Evolutionary conservation across 2,797 vertebrate species (phyloP).

Genomic region (Pipistrellus kuhlii): DNA sequence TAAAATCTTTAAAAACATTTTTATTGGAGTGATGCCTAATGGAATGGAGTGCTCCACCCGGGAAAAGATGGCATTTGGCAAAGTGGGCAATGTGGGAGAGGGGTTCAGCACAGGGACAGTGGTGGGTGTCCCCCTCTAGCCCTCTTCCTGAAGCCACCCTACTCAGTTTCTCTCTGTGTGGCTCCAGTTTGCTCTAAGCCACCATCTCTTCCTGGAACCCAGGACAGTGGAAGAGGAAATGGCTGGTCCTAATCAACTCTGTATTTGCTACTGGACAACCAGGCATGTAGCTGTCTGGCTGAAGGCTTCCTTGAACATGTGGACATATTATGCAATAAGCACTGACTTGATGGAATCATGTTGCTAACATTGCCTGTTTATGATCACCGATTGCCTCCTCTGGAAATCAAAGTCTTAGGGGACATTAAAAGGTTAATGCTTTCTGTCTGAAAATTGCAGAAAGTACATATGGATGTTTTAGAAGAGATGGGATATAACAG

Average conservation of each 20-base stretch:
- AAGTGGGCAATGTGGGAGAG: no score
- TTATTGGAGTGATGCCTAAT: no score
- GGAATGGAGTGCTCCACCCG: no score
- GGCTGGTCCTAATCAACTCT: conserved; percentile 91
- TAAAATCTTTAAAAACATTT: no score
- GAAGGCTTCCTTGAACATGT: conserved; percentile 97
- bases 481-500: conserved; percentile 95
- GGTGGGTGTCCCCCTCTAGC: no score
- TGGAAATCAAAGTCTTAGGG: conserved; percentile 97
- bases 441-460: conserved; percentile 96
- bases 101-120: no score
- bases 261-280: conserved; percentile 95
- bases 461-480: conserved; percentile 93
- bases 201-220: no score
- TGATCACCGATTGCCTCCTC: conserved; percentile 96
- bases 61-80: no score
- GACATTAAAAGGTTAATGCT: conserved; percentile 98
- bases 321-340: conserved; percentile 95
- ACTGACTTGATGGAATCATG: conserved; percentile 95
- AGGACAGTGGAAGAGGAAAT: conserved; percentile 86
- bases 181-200: no score
- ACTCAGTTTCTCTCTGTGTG: no score
- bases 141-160: no score
- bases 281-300: conserved; percentile 97
- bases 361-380: conserved; percentile 96